Percentiles rank a stretch among this genome's conserved stretches.
phyloP scores from a whole-genome alignment of 2,888 invertebrate genomes.

The Argyra leucocephala region DNA sequence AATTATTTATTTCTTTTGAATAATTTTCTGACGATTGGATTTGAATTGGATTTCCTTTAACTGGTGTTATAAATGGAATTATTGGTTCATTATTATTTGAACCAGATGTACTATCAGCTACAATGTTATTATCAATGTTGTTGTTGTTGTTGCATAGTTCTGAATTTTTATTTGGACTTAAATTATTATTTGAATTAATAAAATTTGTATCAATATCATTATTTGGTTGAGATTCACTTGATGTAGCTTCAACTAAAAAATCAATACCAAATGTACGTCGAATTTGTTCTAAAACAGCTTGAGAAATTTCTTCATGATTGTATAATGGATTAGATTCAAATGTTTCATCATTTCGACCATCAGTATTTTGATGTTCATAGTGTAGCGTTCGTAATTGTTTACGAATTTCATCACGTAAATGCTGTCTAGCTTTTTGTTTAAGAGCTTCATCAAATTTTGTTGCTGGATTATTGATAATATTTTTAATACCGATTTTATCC shows the following conservation, averaged over 20 bases:
- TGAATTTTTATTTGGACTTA: not conserved
- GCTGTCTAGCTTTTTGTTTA: conserved; percentile 35
- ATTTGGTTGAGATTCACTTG: not conserved
- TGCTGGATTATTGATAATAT: conserved; percentile 39
- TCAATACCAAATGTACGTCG: conserved; percentile 36
- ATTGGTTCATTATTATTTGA: not conserved
- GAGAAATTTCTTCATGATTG: conserved; percentile 36
- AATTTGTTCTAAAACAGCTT: conserved; percentile 35
- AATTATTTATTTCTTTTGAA: not conserved
- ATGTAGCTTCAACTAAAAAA: conserved; percentile 22
- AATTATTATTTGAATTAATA: not conserved
- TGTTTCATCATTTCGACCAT: conserved; percentile 21
- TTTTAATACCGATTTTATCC: conserved; percentile 37
- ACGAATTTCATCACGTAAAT: conserved; percentile 36
- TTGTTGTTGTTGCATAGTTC: not conserved
- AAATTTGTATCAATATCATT: not conserved
- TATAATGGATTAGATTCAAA: conserved; percentile 38
- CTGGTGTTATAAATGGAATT: not conserved
- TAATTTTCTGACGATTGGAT: conserved; percentile 19
- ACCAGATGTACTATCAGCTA: not conserved
- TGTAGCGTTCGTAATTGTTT: conserved; percentile 35
- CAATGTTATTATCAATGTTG: not conserved
- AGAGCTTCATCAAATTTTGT: conserved; percentile 39
- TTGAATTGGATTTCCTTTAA: conserved; percentile 16
- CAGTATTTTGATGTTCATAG: conserved; percentile 30